Conservation (phyloP, 2,797 vertebrate species). For the Tauraco hartlaubi region DNA sequence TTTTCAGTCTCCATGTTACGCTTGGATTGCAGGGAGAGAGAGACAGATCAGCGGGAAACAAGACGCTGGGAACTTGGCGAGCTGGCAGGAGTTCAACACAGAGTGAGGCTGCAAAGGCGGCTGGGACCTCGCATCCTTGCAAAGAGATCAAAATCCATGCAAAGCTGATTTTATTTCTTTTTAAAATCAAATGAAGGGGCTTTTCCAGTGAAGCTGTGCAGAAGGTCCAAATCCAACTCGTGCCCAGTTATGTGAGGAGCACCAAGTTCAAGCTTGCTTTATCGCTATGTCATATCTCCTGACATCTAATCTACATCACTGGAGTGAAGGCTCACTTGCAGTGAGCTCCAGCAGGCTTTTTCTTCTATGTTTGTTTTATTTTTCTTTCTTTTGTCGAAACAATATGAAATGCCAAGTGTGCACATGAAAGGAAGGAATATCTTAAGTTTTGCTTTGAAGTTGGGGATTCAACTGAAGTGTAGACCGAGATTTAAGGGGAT, state of each 20-base stretch:
- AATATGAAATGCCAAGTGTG: slow-evolving; percentile 39
- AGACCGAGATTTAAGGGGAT: slow-evolving; percentile 40
- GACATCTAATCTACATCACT: slow-evolving; percentile 24
- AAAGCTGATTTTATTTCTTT: background rate
- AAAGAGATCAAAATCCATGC: background rate
- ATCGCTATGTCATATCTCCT: background rate
- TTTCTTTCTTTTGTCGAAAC: slow-evolving; percentile 48
- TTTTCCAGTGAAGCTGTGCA: background rate
- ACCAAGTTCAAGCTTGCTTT: background rate
- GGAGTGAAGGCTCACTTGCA: background rate
- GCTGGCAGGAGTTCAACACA: background rate
- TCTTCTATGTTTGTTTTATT: slow-evolving; percentile 49
- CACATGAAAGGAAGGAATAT: slow-evolving; percentile 50
- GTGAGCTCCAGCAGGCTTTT: slow-evolving; percentile 28
- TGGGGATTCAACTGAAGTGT: slow-evolving; percentile 2
- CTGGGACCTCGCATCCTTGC: background rate
- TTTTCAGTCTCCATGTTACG: background rate
- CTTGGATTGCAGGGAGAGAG: background rate
- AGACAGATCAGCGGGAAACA: background rate
- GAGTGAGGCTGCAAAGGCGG: background rate
- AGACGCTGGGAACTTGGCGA: background rate
- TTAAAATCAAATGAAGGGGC: background rate
- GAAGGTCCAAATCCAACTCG: background rate
- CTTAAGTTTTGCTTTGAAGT: slow-evolving; percentile 46
- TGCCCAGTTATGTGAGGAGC: background rate